These are phyloP conservation scores for Alloplasta piceator DNA, from an alignment of 2,888 invertebrate species.

Conservation along the genomic window DNA sequence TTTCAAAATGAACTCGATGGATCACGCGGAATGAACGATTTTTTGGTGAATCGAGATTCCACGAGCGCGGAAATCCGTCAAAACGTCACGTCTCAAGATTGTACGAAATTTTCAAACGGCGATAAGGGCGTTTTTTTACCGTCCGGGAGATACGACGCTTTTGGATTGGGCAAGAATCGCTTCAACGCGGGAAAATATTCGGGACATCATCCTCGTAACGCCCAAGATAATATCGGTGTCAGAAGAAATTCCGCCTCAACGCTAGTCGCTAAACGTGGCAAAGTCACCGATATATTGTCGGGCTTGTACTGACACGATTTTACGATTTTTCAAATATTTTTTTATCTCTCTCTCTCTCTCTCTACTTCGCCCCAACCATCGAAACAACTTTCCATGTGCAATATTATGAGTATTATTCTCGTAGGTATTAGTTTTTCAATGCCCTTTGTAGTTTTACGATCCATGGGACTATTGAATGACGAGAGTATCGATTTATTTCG, in stretches of 20 bases:
- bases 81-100: slow-evolving; percentile 64
- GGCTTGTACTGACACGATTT: slow-evolving; percentile 77
- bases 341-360: background rate
- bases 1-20: slow-evolving; percentile 69
- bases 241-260: slow-evolving; percentile 74
- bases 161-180: slow-evolving; percentile 79
- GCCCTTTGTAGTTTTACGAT: background rate
- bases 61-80: slow-evolving; percentile 19
- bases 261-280: slow-evolving; percentile 75
- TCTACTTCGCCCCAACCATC: background rate
- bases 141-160: slow-evolving; percentile 78
- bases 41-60: slow-evolving; percentile 46
- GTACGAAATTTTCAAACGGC: slow-evolving; percentile 70
- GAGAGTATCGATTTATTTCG: too few relatives aligned
- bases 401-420: slow-evolving; percentile 60
- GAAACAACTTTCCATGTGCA: slow-evolving; percentile 47
- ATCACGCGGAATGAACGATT: slow-evolving; percentile 64
- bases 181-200: slow-evolving; percentile 82
- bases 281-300: slow-evolving; percentile 81
- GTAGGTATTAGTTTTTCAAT: slow-evolving; percentile 14
- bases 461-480: too few relatives aligned
- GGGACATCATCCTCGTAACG: slow-evolving; percentile 69
- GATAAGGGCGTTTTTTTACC: slow-evolving; percentile 76
- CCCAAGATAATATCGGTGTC: slow-evolving; percentile 64
- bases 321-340: background rate